phyloP scores from a whole-genome alignment of 1,140 invertebrate genomes.

The Cotesia chilonis region DNA sequence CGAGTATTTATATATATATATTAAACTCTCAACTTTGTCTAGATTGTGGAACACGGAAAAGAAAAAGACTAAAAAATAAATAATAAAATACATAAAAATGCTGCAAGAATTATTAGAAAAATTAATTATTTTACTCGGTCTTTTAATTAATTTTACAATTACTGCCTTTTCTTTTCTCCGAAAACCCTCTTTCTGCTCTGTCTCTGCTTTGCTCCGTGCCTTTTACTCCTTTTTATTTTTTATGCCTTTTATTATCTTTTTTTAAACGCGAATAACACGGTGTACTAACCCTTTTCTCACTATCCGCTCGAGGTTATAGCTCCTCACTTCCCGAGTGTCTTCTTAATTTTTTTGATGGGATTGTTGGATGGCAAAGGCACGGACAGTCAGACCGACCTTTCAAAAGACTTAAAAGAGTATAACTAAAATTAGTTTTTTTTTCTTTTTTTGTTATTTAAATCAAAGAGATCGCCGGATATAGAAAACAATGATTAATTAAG shows the following conservation, averaged over 20 bases:
- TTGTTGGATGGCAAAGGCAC: too few relatives aligned
- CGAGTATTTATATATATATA: not conserved
- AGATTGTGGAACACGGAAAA: slow-evolving; percentile 2
- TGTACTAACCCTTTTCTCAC: too few relatives aligned
- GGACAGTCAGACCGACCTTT: too few relatives aligned
- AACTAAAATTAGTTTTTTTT: too few relatives aligned
- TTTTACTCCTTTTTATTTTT: slow-evolving; percentile 1
- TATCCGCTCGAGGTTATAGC: too few relatives aligned
- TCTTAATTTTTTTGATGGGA: too few relatives aligned
- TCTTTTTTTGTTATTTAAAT: too few relatives aligned
- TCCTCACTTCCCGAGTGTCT: too few relatives aligned
- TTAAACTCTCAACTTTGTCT: not conserved
- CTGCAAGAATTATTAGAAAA: slow-evolving; percentile 65
- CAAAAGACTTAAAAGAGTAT: too few relatives aligned
- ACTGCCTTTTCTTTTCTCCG: slow-evolving; percentile 41
- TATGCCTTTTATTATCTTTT: slow-evolving; percentile 8
- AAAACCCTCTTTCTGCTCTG: slow-evolving; percentile 4
- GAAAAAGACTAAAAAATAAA: slow-evolving; percentile 13
- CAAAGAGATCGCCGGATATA: too few relatives aligned
- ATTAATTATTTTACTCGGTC: slow-evolving; percentile 65
- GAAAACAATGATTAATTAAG: too few relatives aligned
- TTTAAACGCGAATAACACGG: not conserved
- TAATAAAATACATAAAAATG: slow-evolving; percentile 33
- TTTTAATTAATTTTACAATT: slow-evolving; percentile 67
- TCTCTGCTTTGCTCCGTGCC: slow-evolving; percentile 1